phyloP scores from a whole-genome alignment of 2,113 vertebrate species.

The Trematomus loennbergii region DNA sequence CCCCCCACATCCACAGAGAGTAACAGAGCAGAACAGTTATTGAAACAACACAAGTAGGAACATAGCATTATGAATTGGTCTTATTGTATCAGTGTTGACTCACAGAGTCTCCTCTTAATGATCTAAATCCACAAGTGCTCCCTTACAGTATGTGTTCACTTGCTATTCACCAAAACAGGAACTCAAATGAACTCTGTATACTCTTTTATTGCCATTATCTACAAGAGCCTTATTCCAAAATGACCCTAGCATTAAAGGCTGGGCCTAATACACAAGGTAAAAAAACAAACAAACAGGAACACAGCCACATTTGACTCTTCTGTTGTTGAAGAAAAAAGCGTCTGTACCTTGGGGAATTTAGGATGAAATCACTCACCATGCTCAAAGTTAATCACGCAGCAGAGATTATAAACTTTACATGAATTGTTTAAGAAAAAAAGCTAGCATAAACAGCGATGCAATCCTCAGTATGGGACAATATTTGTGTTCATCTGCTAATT shows the following conservation, averaged over 20 bases:
- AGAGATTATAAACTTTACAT: too few species aligned
- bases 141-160: neutral
- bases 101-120: constrained; percentile 24
- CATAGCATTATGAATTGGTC: constrained; percentile 8
- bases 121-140: constrained; percentile 21
- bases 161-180: constrained; percentile 9
- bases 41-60: constrained; percentile 25
- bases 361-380: constrained; percentile 6
- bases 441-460: constrained; percentile 26
- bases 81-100: constrained; percentile 35
- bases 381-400: neutral
- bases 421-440: constrained; percentile 1
- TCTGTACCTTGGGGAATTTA: neutral
- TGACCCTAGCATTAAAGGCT: neutral
- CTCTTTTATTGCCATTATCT: constrained; percentile 17
- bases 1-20: neutral
- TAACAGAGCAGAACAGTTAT: constrained; percentile 23
- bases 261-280: neutral
- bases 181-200: constrained; percentile 22
- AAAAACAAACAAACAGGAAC: constrained; percentile 4
- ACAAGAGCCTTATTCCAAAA: constrained; percentile 13
- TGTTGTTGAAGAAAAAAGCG: neutral
- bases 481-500: neutral
- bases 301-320: neutral
- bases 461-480: constrained; percentile 5